Percentiles rank a stretch among this genome's conserved stretches.
phyloP scores from a whole-genome alignment of 2,888 invertebrate species.

The Galerucella nymphaeae region DNA sequence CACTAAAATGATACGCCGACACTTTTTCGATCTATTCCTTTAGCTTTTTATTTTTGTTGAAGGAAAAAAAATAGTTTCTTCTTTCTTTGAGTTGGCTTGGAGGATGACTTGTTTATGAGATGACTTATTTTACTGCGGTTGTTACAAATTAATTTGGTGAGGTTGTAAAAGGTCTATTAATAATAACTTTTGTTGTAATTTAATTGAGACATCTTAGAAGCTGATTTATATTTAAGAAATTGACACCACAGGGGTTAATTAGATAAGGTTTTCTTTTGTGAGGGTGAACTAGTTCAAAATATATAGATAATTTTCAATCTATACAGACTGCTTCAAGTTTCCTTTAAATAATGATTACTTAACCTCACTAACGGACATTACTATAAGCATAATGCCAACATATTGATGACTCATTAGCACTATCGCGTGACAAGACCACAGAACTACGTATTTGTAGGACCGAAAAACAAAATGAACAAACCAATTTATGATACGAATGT shows the following conservation, averaged over 20 bases:
- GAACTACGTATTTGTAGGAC: too few species aligned
- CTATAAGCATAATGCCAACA: too few species aligned
- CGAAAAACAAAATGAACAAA: too few species aligned
- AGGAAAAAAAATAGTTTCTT: conserved; percentile 9
- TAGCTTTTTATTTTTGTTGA: not conserved
- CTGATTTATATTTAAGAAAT: conserved; percentile 7
- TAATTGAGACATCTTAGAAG: conserved; percentile 12
- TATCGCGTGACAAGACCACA: too few species aligned
- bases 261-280: conserved; percentile 11
- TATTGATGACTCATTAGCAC: too few species aligned
- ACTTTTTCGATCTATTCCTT: conserved; percentile 19
- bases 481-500: too few species aligned
- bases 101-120: conserved; percentile 32
- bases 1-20: conserved; percentile 42
- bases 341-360: too few species aligned
- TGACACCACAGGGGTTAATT: conserved; percentile 7
- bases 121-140: conserved; percentile 25
- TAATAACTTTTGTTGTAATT: conserved; percentile 15
- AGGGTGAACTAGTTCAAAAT: not conserved
- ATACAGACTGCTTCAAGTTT: not conserved
- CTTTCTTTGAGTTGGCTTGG: conserved; percentile 5
- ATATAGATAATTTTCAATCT: not conserved
- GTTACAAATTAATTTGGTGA: conserved; percentile 22
- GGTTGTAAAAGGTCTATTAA: conserved; percentile 15
- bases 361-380: too few species aligned